Evolutionary conservation across 64 coral and sea anemone species (phyloP).

Genomic region (Exaiptasia diaphana): DNA sequence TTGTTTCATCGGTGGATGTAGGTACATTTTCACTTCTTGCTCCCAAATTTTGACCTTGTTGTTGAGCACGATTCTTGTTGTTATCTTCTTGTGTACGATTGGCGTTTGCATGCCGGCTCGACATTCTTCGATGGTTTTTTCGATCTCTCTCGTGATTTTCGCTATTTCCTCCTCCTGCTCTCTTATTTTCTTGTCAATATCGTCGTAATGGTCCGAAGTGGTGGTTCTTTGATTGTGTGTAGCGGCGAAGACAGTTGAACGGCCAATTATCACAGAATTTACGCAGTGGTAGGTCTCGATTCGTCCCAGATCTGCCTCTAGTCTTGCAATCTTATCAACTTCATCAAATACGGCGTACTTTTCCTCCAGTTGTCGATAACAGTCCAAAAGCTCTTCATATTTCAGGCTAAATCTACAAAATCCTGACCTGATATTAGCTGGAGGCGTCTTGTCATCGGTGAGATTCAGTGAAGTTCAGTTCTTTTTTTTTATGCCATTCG

Average conservation of each 20-base stretch:
- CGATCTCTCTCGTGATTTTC: neutral
- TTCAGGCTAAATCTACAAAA: neutral
- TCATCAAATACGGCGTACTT: neutral
- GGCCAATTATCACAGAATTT: neutral
- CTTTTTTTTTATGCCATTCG: neutral
- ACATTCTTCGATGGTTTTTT: neutral
- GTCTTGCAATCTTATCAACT: neutral
- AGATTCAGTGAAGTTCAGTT: neutral
- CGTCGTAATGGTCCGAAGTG: neutral
- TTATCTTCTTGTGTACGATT: too few relatives aligned
- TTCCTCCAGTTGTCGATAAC: neutral
- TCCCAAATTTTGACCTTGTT: neutral
- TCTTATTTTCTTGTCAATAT: neutral
- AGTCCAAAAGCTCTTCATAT: neutral
- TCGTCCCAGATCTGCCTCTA: neutral
- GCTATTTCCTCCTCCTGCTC: conserved; percentile 1
- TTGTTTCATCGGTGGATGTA: neutral
- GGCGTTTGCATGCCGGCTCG: too few relatives aligned
- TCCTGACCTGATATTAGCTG: neutral
- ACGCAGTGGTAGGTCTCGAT: neutral
- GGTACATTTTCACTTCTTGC: neutral
- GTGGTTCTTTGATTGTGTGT: neutral
- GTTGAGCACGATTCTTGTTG: neutral
- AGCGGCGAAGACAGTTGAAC: neutral
- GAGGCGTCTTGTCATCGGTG: neutral